Conservation (phyloP, 2,797 vertebrate genomes). For the Hypotaenidia okinawae region DNA sequence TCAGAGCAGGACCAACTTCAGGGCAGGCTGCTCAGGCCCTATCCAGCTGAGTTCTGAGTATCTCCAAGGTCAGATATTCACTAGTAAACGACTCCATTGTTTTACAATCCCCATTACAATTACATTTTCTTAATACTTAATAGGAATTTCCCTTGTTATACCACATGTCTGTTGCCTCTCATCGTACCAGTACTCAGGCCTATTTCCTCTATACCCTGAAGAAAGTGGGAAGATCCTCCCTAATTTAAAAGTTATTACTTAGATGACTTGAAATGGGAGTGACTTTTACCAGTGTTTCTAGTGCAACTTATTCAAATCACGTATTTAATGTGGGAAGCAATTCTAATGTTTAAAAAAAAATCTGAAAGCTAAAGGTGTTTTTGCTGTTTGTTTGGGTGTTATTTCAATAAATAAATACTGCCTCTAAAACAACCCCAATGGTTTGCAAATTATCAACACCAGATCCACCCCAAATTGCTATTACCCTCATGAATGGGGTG, state of each 20-base stretch:
- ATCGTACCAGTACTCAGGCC: not conserved
- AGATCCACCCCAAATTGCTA: constrained; percentile 22
- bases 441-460: constrained; percentile 24
- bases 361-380: not conserved
- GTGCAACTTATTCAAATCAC: not conserved
- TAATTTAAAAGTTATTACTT: not conserved
- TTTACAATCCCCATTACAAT: not conserved
- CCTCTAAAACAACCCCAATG: not conserved
- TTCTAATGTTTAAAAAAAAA: not conserved
- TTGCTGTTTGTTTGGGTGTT: not conserved
- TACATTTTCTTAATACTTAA: not conserved
- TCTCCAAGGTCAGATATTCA: not conserved
- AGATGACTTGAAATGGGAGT: not conserved
- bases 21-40: not conserved
- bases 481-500: not conserved
- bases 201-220: not conserved
- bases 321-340: not conserved
- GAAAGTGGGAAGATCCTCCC: not conserved
- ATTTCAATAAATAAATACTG: not conserved
- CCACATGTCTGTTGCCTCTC: not conserved
- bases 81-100: not conserved
- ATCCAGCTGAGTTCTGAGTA: not conserved
- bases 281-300: not conserved
- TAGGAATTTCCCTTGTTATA: not conserved
- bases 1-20: not conserved